Base-by-base conservation (phyloP, 2,113 vertebrate species). In the Plecotus auritus region DNA sequence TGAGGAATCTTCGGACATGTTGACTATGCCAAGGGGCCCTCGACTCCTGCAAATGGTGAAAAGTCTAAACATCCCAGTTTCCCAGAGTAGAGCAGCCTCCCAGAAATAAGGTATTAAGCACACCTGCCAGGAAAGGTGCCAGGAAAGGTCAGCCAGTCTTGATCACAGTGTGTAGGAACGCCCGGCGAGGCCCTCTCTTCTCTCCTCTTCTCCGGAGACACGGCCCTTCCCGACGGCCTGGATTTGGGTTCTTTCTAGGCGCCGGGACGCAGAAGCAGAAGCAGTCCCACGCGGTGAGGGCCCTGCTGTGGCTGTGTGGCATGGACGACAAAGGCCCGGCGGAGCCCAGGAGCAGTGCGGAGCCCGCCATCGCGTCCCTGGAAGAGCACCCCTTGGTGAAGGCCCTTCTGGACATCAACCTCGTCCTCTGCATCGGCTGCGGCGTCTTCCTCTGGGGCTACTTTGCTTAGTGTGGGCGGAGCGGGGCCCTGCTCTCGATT, bases 301-400 rank as follows among this genome's bases (percentile, higher is more conserved):
- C 98, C 61, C 3, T 99, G 35, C 97, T 99, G 97, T 99, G 99
- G 99, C 97, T 99, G 78, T 99, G 99, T 32, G 99, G 99, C 76
- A 98, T 99, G 99, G 98, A 99, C 64, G 96, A 91, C 54, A 80
- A 82, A 42, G 93, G 45, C 49, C 90, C 96, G 7, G 93, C 59
- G 0, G 4, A 96, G 18, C 14, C 97, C 0, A 45, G 83, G 13
- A 5, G 2, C 26, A 97, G 91, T 8, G 45, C 54, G 0, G 98
- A 98, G 18, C 82, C 45, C 0, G 22, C 91, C 0, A 2, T 87
- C 56, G 85, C 85, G 5, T 98, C 98, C 30, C 90, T 99, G 90
- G 97, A 99, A 30, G 99, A 99, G 97, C 97, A 98, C 0, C 98
- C 98, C 0, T 13, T 76, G 32, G 97, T 99, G 74, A 98, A 94